These are phyloP conservation scores for Nesidiocoris tenuis DNA, from an alignment of 2,888 invertebrate genomes.

Conservation along the genomic window DNA sequence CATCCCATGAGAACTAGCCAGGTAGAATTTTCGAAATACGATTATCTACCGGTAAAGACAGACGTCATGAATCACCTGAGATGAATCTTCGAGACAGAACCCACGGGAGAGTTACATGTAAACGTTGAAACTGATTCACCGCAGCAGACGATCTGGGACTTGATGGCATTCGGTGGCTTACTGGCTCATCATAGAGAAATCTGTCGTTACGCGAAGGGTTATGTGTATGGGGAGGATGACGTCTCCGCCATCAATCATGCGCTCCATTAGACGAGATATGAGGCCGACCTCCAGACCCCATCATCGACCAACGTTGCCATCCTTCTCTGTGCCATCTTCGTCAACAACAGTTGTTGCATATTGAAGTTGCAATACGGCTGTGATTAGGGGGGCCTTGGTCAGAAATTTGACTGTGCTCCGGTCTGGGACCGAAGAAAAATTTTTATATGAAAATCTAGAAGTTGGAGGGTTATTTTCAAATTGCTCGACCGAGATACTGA, in stretches of 20 bases:
- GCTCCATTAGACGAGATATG: conserved; percentile 42
- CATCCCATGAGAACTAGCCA: too few species aligned
- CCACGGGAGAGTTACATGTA: not conserved
- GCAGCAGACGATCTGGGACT: not conserved
- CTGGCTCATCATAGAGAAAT: conserved; percentile 7
- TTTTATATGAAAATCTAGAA: too few species aligned
- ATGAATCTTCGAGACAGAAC: too few species aligned
- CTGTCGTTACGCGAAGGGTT: conserved; percentile 5
- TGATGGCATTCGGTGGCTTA: not conserved
- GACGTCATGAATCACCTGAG: too few species aligned
- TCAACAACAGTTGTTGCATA: conserved; percentile 43
- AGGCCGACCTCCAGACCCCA: not conserved
- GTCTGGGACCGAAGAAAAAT: too few species aligned
- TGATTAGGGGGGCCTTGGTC: not conserved
- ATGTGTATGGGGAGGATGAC: conserved; percentile 9
- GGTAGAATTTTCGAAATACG: too few species aligned
- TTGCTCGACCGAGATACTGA: too few species aligned
- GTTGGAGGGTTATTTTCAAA: too few species aligned
- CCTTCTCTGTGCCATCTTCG: not conserved
- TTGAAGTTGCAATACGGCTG: conserved; percentile 9
- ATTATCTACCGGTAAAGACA: too few species aligned
- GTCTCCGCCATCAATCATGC: conserved; percentile 33
- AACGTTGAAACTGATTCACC: not conserved
- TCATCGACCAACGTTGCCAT: not conserved
- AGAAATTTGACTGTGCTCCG: not conserved